Conservation (phyloP, 2,113 vertebrate genomes). For the Philantomba maxwellii region DNA sequence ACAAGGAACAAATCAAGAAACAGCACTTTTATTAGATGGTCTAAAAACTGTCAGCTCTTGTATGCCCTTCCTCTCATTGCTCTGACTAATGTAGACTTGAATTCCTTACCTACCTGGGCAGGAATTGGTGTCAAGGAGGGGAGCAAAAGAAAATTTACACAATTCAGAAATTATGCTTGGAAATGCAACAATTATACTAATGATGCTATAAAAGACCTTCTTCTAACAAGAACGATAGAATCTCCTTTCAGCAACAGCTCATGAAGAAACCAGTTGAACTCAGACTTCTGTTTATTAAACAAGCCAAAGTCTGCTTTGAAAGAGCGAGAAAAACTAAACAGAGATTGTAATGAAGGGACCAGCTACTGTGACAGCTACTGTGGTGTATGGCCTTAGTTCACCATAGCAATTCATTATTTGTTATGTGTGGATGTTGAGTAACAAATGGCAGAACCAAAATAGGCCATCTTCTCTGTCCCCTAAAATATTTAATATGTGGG, state of each 20-base stretch:
- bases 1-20: background rate
- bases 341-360: background rate
- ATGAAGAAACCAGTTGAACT: background rate
- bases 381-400: rapidly evolving
- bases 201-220: background rate
- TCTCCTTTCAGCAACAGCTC: background rate
- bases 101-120: background rate
- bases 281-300: background rate
- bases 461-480: background rate
- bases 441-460: background rate
- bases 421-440: background rate
- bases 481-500: background rate
- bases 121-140: background rate
- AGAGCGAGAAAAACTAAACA: background rate
- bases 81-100: background rate
- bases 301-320: background rate
- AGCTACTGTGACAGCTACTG: background rate
- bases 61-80: background rate
- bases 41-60: background rate
- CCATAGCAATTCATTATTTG: background rate
- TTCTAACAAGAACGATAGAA: background rate
- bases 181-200: background rate
- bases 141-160: background rate
- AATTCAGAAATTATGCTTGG: background rate
- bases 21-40: background rate